Evolutionary conservation across 2,113 vertebrate genomes (phyloP).

Genomic region (Rynchops niger): DNA sequence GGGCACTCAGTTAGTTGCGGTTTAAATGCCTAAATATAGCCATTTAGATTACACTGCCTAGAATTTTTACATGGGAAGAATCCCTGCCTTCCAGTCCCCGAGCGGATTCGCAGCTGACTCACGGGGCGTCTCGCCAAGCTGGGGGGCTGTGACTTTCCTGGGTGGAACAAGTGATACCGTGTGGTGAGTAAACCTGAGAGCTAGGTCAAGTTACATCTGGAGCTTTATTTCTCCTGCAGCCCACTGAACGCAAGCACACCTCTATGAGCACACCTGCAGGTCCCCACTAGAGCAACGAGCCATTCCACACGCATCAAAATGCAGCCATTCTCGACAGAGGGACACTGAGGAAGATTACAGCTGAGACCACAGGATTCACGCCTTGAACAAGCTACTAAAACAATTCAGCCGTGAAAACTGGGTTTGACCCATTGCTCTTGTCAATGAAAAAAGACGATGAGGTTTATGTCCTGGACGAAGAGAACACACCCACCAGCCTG

Average conservation of each 20-base stretch:
- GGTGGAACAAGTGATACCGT: neutral
- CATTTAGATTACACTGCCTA: neutral
- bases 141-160: neutral
- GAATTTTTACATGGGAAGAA: neutral
- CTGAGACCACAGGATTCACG: neutral
- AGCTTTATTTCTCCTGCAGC: neutral
- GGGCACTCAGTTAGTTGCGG: neutral
- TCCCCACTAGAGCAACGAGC: accelerated
- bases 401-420: neutral
- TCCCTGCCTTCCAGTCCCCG: neutral
- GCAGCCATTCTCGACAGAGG: neutral
- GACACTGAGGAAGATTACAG: neutral
- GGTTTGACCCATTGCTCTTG: neutral
- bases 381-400: neutral
- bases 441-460: neutral
- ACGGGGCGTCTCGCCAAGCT: neutral
- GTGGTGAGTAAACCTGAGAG: accelerated
- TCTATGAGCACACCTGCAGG: neutral
- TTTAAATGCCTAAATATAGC: conserved; percentile 28
- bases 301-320: neutral
- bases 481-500: accelerated
- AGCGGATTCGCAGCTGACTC: neutral
- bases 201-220: accelerated
- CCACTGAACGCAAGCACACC: neutral
- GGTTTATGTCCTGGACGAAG: neutral